These are phyloP conservation scores for Odocoileus hemionus DNA, from an alignment of 2,113 vertebrate species.

Conservation along the genomic window DNA sequence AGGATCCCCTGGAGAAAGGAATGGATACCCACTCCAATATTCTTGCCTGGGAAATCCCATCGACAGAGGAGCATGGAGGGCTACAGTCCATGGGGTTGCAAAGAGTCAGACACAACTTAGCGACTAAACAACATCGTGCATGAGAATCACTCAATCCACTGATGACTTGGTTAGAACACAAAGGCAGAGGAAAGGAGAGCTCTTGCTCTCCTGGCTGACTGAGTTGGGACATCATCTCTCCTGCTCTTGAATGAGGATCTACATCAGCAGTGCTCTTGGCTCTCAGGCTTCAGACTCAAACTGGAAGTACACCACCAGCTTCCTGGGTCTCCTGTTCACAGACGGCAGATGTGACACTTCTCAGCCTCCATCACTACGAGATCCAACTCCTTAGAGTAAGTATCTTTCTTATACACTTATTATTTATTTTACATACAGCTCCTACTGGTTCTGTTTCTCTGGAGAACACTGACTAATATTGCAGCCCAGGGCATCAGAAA, in stretches of 20 bases:
- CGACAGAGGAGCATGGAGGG: not conserved
- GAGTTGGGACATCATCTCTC: not conserved
- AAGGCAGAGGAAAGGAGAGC: not conserved
- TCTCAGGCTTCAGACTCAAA: not conserved
- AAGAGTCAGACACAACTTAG: not conserved
- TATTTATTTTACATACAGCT: too few species aligned
- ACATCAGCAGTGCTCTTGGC: too few species aligned
- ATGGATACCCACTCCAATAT: not conserved
- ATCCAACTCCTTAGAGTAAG: not conserved
- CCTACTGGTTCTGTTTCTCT: not conserved
- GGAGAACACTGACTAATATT: not conserved
- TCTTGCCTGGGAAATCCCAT: not conserved
- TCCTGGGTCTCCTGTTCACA: not conserved
- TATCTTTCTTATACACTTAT: not conserved
- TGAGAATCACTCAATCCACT: not conserved
- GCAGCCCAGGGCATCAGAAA: not conserved
- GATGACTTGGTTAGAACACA: not conserved
- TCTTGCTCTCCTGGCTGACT: not conserved
- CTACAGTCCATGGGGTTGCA: not conserved
- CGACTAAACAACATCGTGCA: fast-evolving
- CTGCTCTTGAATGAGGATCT: not conserved
- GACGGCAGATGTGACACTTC: not conserved
- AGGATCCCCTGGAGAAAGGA: not conserved
- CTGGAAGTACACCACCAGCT: not conserved
- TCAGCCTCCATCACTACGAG: not conserved